Percentiles rank a stretch among this genome's conserved stretches.
These are phyloP conservation scores for Cataglyphis hispanica DNA, from an alignment of 1,140 invertebrate genomes.

Conservation along the genomic window DNA sequence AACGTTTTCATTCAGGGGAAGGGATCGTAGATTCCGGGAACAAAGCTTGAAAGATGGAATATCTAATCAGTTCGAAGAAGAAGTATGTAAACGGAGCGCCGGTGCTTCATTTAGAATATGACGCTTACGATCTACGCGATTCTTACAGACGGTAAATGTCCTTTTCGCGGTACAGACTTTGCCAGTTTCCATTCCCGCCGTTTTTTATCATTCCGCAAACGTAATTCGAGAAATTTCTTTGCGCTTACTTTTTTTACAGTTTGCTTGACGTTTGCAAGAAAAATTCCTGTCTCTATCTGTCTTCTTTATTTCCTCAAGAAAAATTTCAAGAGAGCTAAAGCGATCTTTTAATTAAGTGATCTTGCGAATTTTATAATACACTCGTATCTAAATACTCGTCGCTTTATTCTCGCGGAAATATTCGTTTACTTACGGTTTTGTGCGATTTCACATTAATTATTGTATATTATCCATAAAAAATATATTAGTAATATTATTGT, in stretches of 20 bases:
- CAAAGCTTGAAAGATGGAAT: conserved; percentile 52
- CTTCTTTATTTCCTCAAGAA: conserved; percentile 2
- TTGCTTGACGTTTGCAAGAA: conserved; percentile 7
- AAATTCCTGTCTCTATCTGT: conserved; percentile 1
- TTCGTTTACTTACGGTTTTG: background rate
- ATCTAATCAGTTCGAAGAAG: conserved; percentile 58
- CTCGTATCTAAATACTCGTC: background rate
- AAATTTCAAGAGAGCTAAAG: conserved; percentile 17
- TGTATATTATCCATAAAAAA: background rate
- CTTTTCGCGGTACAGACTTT: conserved; percentile 35
- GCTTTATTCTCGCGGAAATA: conserved; percentile 18
- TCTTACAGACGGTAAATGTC: conserved; percentile 5
- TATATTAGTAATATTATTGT: background rate
- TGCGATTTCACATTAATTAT: conserved; percentile 3
- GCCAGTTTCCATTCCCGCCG: conserved; percentile 26
- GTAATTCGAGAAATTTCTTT: conserved; percentile 59
- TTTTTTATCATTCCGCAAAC: conserved; percentile 40
- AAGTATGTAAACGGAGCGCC: conserved; percentile 54
- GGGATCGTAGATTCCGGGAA: conserved; percentile 27
- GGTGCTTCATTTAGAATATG: conserved; percentile 52
- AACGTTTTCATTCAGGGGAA: conserved; percentile 1
- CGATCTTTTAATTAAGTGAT: conserved; percentile 31
- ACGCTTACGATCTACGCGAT: conserved; percentile 43
- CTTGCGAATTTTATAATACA: background rate
- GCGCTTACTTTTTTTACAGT: conserved; percentile 26